These are phyloP conservation scores for Nothoprocta pentlandii DNA, from an alignment of 2,113 vertebrate species.

Conservation along the genomic window DNA sequence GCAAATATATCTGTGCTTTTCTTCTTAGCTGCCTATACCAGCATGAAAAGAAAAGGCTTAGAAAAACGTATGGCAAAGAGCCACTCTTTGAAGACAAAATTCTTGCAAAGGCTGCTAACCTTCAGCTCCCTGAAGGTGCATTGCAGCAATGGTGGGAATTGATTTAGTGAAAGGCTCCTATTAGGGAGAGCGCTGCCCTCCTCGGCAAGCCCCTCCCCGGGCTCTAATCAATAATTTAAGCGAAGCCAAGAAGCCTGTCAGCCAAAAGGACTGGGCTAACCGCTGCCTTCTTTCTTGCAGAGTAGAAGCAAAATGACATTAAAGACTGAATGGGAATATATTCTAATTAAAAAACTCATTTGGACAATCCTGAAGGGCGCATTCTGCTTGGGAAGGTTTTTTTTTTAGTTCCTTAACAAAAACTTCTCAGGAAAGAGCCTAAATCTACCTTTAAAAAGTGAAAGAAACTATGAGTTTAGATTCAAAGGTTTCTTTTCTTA, in stretches of 20 bases:
- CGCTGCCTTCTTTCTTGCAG: conserved; percentile 4
- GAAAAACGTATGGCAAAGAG: conserved; percentile 47
- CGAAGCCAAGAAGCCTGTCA: conserved; percentile 73
- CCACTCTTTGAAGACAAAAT: conserved; percentile 52
- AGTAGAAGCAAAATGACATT: conserved; percentile 65
- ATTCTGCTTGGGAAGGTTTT: not conserved
- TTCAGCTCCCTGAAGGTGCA: conserved; percentile 48
- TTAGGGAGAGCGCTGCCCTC: conserved; percentile 76
- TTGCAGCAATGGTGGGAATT: conserved; percentile 67
- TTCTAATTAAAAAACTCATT: conserved; percentile 48
- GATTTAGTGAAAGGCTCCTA: conserved; percentile 80
- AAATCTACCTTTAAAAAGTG: not conserved
- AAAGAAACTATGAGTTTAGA: not conserved
- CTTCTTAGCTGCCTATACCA: conserved; percentile 10
- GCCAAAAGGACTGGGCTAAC: conserved; percentile 71
- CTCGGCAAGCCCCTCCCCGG: conserved; percentile 68
- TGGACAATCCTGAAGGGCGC: not conserved
- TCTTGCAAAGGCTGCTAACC: conserved; percentile 51
- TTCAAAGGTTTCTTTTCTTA: not conserved
- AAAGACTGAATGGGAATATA: not conserved
- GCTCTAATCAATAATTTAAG: conserved; percentile 80
- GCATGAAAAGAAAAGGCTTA: not conserved
- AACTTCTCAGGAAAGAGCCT: not conserved
- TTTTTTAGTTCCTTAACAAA: not conserved
- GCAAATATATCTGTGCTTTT: not conserved